These are phyloP conservation scores for Stomatorhinus ivindoensis DNA, from an alignment of 2,113 vertebrate genomes.

Conservation along the genomic window DNA sequence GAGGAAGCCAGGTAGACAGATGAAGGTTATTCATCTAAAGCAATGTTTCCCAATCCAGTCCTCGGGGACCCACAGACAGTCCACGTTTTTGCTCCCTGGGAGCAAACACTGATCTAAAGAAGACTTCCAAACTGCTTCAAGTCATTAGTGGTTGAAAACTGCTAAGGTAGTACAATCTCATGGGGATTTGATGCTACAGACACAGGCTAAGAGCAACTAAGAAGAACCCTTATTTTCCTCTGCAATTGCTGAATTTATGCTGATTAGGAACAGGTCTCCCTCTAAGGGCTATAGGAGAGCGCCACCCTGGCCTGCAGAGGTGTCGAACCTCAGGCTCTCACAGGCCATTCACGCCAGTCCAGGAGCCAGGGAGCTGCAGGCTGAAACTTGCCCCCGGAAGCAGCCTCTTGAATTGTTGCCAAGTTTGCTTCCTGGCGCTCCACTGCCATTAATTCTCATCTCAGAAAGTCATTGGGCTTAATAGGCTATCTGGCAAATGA, in stretches of 20 bases:
- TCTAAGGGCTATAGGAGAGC: not conserved
- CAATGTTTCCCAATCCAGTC: not conserved
- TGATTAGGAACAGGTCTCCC: slow-evolving; percentile 3
- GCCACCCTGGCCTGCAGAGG: not conserved
- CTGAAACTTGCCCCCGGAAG: not conserved
- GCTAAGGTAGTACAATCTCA: not conserved
- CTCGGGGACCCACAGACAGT: not conserved
- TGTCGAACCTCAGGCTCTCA: not conserved
- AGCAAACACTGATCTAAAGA: not conserved
- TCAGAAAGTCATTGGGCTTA: slow-evolving; percentile 58
- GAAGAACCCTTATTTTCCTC: not conserved
- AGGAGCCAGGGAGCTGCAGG: not conserved
- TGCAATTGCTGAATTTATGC: not conserved
- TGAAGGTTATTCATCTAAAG: slow-evolving; percentile 25
- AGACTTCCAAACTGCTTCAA: slow-evolving; percentile 26
- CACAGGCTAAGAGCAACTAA: not conserved
- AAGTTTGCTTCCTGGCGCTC: slow-evolving; percentile 35
- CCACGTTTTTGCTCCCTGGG: too few species aligned
- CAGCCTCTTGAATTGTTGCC: slow-evolving; percentile 1
- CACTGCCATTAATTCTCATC: slow-evolving; percentile 52
- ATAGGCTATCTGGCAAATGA: slow-evolving; percentile 65
- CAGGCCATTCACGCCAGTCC: not conserved
- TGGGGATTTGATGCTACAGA: not conserved
- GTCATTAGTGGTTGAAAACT: not conserved
- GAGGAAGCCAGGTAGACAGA: slow-evolving; percentile 23